Percentiles rank a stretch among this genome's conserved stretches.
These are phyloP conservation scores for Tupaia chinensis DNA, from an alignment of 2,113 vertebrate species.

Conservation along the genomic window DNA sequence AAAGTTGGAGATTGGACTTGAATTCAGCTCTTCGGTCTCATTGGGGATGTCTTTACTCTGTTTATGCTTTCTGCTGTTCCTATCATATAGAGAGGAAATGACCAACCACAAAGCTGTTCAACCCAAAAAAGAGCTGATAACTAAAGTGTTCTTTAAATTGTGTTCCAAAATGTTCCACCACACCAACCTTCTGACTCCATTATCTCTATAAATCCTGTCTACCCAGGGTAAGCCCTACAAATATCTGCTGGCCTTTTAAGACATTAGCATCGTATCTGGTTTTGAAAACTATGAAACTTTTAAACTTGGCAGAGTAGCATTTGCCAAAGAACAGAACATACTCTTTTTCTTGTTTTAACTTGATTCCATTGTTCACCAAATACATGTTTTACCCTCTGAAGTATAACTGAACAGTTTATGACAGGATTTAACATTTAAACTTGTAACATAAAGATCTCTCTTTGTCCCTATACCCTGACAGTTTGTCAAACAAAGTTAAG, in stretches of 20 bases:
- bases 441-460: slow-evolving; percentile 62
- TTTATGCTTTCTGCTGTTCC: background rate
- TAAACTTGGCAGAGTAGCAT: background rate
- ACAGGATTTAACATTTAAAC: slow-evolving; percentile 71
- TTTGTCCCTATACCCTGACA: slow-evolving; percentile 62
- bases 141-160: background rate
- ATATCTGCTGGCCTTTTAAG: background rate
- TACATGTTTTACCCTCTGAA: slow-evolving; percentile 62
- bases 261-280: background rate
- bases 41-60: background rate
- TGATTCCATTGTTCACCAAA: slow-evolving; percentile 73
- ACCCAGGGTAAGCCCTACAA: background rate
- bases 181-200: background rate
- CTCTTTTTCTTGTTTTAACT: slow-evolving; percentile 76
- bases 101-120: background rate
- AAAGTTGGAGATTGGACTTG: background rate
- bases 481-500: slow-evolving; percentile 70
- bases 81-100: background rate
- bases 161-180: background rate
- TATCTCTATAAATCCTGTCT: background rate
- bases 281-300: background rate
- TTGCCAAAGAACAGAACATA: slow-evolving; percentile 55
- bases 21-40: background rate
- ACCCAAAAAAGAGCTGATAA: background rate
- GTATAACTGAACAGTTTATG: slow-evolving; percentile 68